A percentile compares a stretch with the other conserved stretches of the same genome.
phyloP scores from a whole-genome alignment of 2,797 vertebrate species.

The Chlorospingus flavigularis region DNA sequence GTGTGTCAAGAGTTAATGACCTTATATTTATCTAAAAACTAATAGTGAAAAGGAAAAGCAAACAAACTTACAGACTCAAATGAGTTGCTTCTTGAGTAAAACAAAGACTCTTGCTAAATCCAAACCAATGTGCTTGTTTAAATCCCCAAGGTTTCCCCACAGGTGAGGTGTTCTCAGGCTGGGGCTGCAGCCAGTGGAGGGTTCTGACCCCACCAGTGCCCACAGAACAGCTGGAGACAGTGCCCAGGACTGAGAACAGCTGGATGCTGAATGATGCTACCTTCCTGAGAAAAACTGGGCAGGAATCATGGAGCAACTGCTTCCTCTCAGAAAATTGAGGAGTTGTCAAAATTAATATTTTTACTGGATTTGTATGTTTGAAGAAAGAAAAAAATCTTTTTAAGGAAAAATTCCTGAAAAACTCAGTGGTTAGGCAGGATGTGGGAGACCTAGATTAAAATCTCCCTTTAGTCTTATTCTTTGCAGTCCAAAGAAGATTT shows the following conservation, averaged over 20 bases:
- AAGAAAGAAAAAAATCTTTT: background rate
- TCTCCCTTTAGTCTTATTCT: background rate
- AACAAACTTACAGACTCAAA: background rate
- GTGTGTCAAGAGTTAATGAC: background rate
- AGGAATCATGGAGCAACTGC: background rate
- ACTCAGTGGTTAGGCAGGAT: background rate
- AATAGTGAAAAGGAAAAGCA: background rate
- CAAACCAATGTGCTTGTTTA: background rate
- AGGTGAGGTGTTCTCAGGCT: background rate
- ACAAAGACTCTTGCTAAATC: background rate
- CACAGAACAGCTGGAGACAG: background rate
- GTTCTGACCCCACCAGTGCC: background rate
- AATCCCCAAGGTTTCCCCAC: background rate
- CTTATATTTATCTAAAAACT: background rate
- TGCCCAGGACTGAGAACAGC: background rate
- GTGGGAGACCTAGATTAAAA: background rate
- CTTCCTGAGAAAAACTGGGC: background rate
- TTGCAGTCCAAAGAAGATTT: background rate
- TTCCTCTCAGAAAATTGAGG: background rate
- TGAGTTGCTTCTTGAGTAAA: background rate
- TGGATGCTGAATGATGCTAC: background rate
- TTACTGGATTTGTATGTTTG: background rate
- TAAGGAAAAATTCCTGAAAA: background rate
- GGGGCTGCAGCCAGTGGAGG: background rate
- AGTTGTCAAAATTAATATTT: background rate